Conservation (phyloP, 2,113 vertebrate species). For the Blennius ocellaris region DNA sequence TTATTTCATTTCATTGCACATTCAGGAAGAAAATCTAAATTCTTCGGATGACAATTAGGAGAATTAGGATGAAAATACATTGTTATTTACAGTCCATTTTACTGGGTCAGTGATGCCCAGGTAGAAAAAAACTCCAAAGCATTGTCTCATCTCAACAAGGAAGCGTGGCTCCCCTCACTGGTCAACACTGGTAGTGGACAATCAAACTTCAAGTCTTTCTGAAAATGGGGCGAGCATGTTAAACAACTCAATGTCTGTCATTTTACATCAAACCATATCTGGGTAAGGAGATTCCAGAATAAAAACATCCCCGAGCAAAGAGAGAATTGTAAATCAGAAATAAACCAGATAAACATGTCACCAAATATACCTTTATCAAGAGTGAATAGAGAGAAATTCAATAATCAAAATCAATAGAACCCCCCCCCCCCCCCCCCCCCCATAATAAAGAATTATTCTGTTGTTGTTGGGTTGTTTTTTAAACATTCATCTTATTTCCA, state of each 20-base stretch:
- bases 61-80: too few species aligned
- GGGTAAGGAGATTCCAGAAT: neutral
- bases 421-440: too few species aligned
- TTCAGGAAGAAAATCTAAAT: too few species aligned
- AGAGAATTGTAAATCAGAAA: too few species aligned
- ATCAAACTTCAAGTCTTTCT: neutral
- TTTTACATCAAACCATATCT: neutral
- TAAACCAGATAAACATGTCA: neutral
- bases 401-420: too few species aligned
- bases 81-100: neutral
- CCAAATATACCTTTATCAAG: neutral
- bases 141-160: constrained; percentile 5
- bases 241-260: neutral
- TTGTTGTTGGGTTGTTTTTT: too few species aligned
- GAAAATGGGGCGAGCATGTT: neutral
- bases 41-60: too few species aligned
- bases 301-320: neutral
- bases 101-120: neutral
- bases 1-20: too few species aligned
- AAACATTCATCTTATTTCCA: constrained; percentile 26
- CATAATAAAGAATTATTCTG: too few species aligned
- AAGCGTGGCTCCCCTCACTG: constrained; percentile 53
- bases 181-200: constrained; percentile 25
- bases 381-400: too few species aligned
- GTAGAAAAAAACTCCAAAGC: neutral